Evolutionary conservation across 2,888 invertebrate genomes (phyloP).

Genomic region (Malthinus seriepunctatus): DNA sequence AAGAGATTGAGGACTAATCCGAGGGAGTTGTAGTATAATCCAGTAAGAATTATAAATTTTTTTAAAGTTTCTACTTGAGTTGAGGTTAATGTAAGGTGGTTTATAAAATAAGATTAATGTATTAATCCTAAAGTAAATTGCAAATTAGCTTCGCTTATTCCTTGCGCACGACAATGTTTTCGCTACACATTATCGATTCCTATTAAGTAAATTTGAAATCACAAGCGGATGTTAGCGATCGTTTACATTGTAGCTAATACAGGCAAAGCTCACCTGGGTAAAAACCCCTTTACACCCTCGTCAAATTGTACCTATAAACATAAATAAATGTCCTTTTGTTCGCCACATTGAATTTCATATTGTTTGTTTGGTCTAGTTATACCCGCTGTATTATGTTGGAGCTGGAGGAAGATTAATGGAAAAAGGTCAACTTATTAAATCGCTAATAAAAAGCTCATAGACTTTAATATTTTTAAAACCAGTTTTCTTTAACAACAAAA

Average conservation of each 20-base stretch:
- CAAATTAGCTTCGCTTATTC: slow-evolving; percentile 12
- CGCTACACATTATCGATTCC: slow-evolving; percentile 16
- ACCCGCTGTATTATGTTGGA: neutral
- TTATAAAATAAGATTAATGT: slow-evolving; percentile 11
- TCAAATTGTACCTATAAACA: slow-evolving; percentile 8
- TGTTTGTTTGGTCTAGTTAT: slow-evolving; percentile 9
- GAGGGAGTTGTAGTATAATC: too few relatives aligned
- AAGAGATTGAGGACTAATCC: too few relatives aligned
- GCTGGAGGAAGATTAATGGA: neutral
- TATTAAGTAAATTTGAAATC: slow-evolving; percentile 17
- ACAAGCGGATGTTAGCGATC: slow-evolving; percentile 13
- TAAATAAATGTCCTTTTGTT: slow-evolving; percentile 10
- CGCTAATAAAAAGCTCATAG: too few relatives aligned
- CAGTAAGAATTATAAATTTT: too few relatives aligned
- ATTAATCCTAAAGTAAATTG: slow-evolving; percentile 9
- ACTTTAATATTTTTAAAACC: too few relatives aligned
- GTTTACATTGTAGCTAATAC: slow-evolving; percentile 9
- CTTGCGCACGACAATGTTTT: slow-evolving; percentile 2
- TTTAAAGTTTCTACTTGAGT: neutral
- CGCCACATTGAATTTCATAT: slow-evolving; percentile 14
- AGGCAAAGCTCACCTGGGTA: slow-evolving; percentile 9
- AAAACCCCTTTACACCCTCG: slow-evolving; percentile 12
- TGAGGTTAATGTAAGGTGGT: slow-evolving; percentile 5
- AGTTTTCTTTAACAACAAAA: too few relatives aligned
- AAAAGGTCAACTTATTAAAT: neutral